Evolutionary conservation across 2,113 vertebrate genomes (phyloP), one percentile per base, ranked within the genome.

Genomic region (Chlamydotis undulata): DNA sequence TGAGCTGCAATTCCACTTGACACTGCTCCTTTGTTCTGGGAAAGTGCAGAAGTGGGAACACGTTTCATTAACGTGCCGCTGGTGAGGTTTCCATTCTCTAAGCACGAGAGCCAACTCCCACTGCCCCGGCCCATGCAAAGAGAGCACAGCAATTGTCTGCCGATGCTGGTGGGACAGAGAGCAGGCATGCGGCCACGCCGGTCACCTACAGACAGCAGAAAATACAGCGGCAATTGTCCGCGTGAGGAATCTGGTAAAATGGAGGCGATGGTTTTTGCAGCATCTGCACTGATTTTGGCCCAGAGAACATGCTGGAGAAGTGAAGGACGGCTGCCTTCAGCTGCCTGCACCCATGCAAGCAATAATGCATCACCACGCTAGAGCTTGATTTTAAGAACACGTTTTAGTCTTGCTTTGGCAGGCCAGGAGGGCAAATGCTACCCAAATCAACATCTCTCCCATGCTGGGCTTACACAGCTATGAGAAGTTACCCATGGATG

Each of bases 11-110:
- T 97, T 97, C 94, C 61, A 33, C 89, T 67, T 49, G 87, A 98
- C 98, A 98, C 96, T 97, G 95, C 39, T 45, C 64, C 97, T 98
- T 98, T 98, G 98, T 98, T 96, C 61, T 12, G 75, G 70, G 53
- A 98, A 98, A 98, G 93, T 96, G 94, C 95, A 97, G 74, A 84
- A 97, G 97, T 95, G 96, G 97, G 96, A 96, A 91, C 82, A 53
- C 0, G 63, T 67, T 92, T 91, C 78, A 81, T n/a, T 29, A 83
- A 55, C 29, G 8, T n/a, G 52, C 85, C 12, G 53, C 96, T 47
- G 93, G 92, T 63, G 94, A 79, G 59, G 12, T 91, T 96, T 96
- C 83, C 91, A 94, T 95, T 91, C 97, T 83, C 43, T 50, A 6
- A 47, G 93, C 91, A 47, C 22, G 4, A 80, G 67, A 97, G 85